phyloP scores from a whole-genome alignment of 2,888 invertebrate genomes.

The Leptopterna dolabrata region DNA sequence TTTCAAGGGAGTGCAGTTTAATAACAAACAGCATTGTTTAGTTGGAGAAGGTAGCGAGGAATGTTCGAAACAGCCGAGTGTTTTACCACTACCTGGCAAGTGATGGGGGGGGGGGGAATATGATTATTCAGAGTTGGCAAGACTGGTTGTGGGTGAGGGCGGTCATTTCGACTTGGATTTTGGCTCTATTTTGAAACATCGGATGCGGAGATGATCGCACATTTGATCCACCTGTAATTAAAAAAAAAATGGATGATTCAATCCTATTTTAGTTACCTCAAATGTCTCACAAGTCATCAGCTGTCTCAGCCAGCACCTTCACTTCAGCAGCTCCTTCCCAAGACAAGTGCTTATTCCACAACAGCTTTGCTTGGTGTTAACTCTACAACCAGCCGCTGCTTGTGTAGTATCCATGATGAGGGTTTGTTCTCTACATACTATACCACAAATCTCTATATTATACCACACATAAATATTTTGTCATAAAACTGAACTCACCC shows the following conservation, averaged over 20 bases:
- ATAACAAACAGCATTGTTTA: not conserved
- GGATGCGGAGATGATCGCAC: constrained; percentile 92
- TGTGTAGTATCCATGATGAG: no score
- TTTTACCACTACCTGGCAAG: not conserved
- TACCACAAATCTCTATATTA: no score
- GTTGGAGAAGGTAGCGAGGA: not conserved
- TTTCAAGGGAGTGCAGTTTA: not conserved
- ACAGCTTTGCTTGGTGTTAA: no score
- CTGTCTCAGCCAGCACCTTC: no score
- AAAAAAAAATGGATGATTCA: not conserved
- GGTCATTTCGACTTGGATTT: constrained; percentile 30
- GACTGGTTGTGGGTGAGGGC: not conserved
- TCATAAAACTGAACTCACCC: no score
- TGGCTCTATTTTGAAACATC: constrained; percentile 77
- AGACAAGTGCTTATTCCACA: no score
- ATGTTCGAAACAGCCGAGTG: not conserved
- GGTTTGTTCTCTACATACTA: no score
- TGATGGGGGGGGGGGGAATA: not conserved
- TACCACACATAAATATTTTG: no score
- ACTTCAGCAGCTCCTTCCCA: no score
- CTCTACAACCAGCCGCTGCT: no score
- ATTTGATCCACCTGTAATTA: constrained; percentile 90
- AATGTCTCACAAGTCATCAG: no score
- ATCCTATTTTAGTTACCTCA: not conserved
- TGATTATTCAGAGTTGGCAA: not conserved